A percentile compares a stretch with the other conserved stretches of the same genome.
Evolutionary conservation across 2,888 invertebrate genomes (phyloP).

Genomic region (Callimorpha dominula): DNA sequence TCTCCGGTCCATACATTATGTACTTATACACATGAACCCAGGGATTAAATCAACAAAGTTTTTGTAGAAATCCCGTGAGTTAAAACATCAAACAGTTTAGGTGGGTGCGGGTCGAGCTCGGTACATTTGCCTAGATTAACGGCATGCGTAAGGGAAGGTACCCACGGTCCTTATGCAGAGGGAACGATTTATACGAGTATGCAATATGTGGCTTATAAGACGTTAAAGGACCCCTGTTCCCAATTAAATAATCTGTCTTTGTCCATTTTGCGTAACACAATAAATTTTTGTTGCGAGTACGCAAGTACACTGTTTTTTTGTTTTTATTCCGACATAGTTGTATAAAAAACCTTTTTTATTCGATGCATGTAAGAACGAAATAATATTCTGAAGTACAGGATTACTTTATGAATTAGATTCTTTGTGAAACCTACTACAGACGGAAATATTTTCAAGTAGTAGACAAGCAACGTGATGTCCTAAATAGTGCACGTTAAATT

Average conservation of each 20-base stretch:
- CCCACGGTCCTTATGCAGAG: constrained; percentile 52
- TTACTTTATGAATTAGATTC: too few relatives aligned
- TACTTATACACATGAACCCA: constrained; percentile 37
- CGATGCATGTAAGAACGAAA: too few relatives aligned
- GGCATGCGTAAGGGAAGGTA: constrained; percentile 65
- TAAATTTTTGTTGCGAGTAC: too few relatives aligned
- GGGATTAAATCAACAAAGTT: constrained; percentile 79
- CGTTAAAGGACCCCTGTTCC: neutral
- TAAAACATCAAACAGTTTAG: constrained; percentile 80
- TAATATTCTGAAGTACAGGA: too few relatives aligned
- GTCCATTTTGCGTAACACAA: neutral
- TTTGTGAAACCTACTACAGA: too few relatives aligned
- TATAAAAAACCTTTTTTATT: too few relatives aligned
- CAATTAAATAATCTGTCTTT: neutral
- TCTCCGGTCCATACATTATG: constrained; percentile 25
- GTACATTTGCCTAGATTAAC: constrained; percentile 78
- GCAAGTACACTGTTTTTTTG: too few relatives aligned
- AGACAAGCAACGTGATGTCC: too few relatives aligned
- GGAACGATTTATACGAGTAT: constrained; percentile 43
- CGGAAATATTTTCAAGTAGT: too few relatives aligned
- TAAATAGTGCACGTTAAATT: too few relatives aligned
- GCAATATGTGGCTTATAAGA: constrained; percentile 2
- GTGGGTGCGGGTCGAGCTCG: constrained; percentile 48
- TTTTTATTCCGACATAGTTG: too few relatives aligned
- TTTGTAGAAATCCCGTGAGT: constrained; percentile 67